These are phyloP conservation scores for Calliphora vomitoria DNA, from an alignment of 2,888 invertebrate species.

Conservation along the genomic window DNA sequence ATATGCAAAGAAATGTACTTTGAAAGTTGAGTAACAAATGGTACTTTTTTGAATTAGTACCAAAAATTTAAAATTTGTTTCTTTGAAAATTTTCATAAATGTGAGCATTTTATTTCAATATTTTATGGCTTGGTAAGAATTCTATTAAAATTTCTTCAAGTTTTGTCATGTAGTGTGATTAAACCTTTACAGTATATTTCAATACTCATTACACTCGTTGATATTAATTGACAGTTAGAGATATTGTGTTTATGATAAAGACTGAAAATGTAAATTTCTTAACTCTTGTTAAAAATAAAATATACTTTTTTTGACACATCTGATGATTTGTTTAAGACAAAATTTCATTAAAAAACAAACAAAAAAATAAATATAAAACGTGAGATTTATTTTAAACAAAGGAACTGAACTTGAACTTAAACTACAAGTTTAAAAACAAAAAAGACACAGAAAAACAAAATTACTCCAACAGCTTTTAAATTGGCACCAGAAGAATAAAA, in stretches of 20 bases:
- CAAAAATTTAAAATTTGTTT: too few species aligned
- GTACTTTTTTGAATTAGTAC: too few species aligned
- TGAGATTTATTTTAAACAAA: constrained; percentile 66
- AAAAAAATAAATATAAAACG: constrained; percentile 49
- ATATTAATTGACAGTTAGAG: constrained; percentile 59
- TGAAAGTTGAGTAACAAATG: too few species aligned
- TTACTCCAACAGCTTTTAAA: background rate
- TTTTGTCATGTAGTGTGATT: too few species aligned
- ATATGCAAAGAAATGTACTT: too few species aligned
- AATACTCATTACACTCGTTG: constrained; percentile 5
- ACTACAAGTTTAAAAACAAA: constrained; percentile 54
- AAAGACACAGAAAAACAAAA: background rate
- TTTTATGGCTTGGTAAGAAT: too few species aligned
- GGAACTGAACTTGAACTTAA: constrained; percentile 72
- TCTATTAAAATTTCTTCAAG: too few species aligned
- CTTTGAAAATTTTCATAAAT: too few species aligned
- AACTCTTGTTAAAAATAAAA: constrained; percentile 55
- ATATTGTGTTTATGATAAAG: constrained; percentile 69
- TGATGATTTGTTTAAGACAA: constrained; percentile 49
- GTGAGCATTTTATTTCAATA: too few species aligned
- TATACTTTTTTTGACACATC: constrained; percentile 68
- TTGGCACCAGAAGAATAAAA: constrained; percentile 12
- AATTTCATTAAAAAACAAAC: background rate
- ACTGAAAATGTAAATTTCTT: constrained; percentile 37
- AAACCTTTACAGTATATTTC: background rate